These are phyloP conservation scores for Bambusicola thoracicus DNA, from an alignment of 2,113 vertebrate genomes.

Conservation along the genomic window DNA sequence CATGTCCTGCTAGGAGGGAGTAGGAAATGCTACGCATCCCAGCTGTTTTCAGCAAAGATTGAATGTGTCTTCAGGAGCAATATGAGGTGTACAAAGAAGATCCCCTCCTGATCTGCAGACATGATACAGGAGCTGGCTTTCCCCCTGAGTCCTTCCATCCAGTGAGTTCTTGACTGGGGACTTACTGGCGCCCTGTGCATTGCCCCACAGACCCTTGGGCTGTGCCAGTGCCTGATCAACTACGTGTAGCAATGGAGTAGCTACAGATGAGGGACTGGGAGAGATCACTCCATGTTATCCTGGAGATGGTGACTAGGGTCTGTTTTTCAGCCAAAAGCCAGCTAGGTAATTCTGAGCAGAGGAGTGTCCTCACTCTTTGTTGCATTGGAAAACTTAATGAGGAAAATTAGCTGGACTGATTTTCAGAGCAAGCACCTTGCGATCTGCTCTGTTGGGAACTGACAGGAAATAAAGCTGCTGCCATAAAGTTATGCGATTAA, in stretches of 20 bases:
- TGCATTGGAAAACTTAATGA: not conserved
- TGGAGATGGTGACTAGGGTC: not conserved
- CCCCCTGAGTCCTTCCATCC: not conserved
- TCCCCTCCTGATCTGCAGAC: not conserved
- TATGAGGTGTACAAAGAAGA: not conserved
- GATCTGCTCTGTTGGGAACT: not conserved
- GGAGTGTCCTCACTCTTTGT: rapidly evolving
- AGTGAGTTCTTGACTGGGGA: not conserved
- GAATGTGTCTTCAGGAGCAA: not conserved
- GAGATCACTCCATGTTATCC: not conserved
- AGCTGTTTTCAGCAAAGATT: not conserved
- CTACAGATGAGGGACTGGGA: not conserved
- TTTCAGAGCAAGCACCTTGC: not conserved
- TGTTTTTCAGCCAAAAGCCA: not conserved
- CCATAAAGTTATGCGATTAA: not conserved
- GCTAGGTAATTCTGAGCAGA: rapidly evolving
- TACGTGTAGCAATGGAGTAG: not conserved
- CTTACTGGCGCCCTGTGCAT: not conserved
- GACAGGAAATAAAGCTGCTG: not conserved
- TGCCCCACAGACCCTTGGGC: not conserved
- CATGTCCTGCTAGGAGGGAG: not conserved
- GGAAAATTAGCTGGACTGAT: not conserved
- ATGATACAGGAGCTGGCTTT: not conserved
- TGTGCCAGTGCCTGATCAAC: not conserved
- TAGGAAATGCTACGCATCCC: rapidly evolving